phyloP scores from a whole-genome alignment of 2,797 vertebrate genomes.

The Rhinella marina region DNA sequence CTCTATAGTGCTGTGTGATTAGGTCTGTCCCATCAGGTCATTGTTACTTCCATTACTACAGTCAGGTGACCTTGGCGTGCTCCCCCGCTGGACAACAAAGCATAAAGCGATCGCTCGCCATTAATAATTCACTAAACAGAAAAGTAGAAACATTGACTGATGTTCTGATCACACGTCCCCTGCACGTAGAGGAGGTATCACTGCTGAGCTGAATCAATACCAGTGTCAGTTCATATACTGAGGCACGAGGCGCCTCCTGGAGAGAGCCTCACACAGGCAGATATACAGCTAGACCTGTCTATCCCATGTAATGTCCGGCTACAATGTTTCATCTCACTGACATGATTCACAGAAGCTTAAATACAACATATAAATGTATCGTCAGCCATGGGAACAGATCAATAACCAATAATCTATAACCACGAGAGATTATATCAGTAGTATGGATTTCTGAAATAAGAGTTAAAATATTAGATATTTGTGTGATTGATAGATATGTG shows the following conservation, averaged over 20 bases:
- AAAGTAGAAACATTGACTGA: neutral
- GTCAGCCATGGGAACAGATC: too few species aligned
- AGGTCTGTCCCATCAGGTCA: neutral
- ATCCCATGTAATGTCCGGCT: neutral
- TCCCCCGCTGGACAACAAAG: neutral
- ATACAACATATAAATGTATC: too few species aligned
- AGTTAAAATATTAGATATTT: too few species aligned
- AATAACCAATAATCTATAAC: too few species aligned
- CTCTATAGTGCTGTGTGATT: neutral
- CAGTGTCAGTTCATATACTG: neutral
- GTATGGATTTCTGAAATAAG: too few species aligned
- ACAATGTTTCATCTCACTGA: neutral
- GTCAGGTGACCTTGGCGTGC: neutral
- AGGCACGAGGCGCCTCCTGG: neutral
- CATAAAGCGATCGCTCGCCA: neutral
- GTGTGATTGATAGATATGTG: too few species aligned
- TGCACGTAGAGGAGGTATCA: neutral
- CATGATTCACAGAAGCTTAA: too few species aligned
- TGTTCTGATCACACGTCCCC: neutral
- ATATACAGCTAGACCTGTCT: neutral
- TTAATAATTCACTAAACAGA: slow-evolving; percentile 3
- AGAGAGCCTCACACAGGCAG: neutral
- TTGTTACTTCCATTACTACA: neutral
- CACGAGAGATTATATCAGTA: too few species aligned
- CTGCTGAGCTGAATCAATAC: neutral